These are phyloP conservation scores for Echinops telfairi DNA, from an alignment of 2,113 vertebrate genomes.

Conservation along the genomic window DNA sequence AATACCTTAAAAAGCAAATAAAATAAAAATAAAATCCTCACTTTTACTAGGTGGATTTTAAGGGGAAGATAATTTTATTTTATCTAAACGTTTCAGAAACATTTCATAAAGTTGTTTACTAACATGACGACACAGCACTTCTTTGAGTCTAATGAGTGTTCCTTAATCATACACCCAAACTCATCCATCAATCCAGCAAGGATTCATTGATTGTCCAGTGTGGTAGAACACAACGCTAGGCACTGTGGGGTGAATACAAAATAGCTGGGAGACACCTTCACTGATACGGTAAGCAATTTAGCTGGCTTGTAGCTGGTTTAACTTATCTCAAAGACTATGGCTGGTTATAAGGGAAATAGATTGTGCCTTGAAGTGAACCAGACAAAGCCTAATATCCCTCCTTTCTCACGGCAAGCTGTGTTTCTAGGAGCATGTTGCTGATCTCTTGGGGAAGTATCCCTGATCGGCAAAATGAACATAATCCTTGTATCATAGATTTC, in stretches of 20 bases:
- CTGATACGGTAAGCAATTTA: neutral
- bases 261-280: neutral
- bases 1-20: neutral
- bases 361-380: neutral
- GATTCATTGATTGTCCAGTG: neutral
- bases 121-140: neutral
- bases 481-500: neutral
- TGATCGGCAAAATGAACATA: neutral
- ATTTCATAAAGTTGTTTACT: constrained; percentile 1
- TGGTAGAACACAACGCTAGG: neutral
- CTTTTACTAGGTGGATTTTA: constrained; percentile 33
- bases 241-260: neutral
- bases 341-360: neutral
- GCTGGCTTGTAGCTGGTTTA: neutral
- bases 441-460: neutral
- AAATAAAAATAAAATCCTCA: constrained; percentile 48
- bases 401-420: neutral
- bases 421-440: neutral
- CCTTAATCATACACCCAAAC: neutral
- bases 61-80: constrained; percentile 9
- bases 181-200: neutral
- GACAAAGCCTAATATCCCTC: neutral
- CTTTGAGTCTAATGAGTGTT: neutral
- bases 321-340: neutral
- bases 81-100: neutral